Base-by-base conservation (phyloP, 2,113 vertebrate species). In the Hiodon alosoides region DNA sequence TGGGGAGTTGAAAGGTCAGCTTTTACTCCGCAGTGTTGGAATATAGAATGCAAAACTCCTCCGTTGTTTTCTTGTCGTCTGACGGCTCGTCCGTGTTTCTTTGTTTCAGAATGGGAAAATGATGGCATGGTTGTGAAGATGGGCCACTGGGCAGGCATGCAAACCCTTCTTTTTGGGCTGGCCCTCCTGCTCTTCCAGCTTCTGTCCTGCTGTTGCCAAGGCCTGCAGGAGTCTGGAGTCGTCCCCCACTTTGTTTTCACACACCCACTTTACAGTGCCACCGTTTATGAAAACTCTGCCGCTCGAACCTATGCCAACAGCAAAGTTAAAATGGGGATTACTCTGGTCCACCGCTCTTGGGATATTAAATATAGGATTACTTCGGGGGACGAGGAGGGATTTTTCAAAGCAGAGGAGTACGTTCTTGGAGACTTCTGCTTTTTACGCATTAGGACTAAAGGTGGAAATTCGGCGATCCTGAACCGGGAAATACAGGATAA, bases 391-490 rank as follows among this genome's bases (percentile, higher is more conserved):
- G 97, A 98, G 0, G 97, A 99, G 76, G 95, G 97, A 0, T 95
- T 99, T 83, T 99, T 99, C 85, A 98, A 99, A 85, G 97, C 96
- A 0, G 97, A 99, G 79, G 96, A 98, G 82, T 93, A 94, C 5
- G 81, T 95, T 47, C 92, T 99, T 68, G 97, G 96, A 3, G 96
- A 99, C 87, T 99, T 99, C 82, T 99, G 96, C 85, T 99, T 99
- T 80, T 86, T 99, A 75, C 92, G 97, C 77, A 95, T 99, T 88
- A 92, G 97, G 87, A 98, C 96, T 89, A 98, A 98, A 89, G 96
- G 97, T 31, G 97, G 96, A 3, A 99, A 99, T 79, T 95, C 97
- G 5, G 97, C 97, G 79, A 97, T 98, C 80, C 80, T 99, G 74
- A 99, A 99, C 80, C 91, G 97, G 80, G 97, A 99, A 87, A 96